Evolutionary conservation across 2,888 invertebrate species (phyloP), one percentile per base, ranked within the genome.

Genomic region (Archips crataeganus): DNA sequence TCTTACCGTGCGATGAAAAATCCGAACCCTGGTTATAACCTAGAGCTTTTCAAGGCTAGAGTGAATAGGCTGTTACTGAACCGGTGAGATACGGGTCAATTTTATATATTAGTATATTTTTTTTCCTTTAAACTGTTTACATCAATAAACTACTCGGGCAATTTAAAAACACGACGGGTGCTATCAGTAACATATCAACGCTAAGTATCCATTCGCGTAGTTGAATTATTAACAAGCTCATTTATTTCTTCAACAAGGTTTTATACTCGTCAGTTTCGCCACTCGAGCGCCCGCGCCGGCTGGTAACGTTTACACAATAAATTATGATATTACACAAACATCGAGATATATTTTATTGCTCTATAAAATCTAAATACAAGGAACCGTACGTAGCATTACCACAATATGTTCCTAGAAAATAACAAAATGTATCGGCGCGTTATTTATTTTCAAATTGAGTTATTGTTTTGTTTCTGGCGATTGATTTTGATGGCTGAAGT

Each of bases 281-380:
- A 80, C 81, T 82, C 79, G 75, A 67, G 75, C 79, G 80, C 79
- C 79, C 76, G 77, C 74, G 71, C 77, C 75, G 76, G 77, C 74
- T 75, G 77, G 76, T 78, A 77, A 77, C 77, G 77, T 92, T 94
- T 92, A 92, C 82, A 78, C 85, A 74, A 92, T 94, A 93, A 92
- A 93, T 92, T 90, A 90, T 87, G 84, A 87, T 87, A 88, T 88
- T 89, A 89, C 81, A 87, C 86, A 91, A 92, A 93, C 91, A 92
- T 87, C 87, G 86, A 86, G 80, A 89, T 91, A 88, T 87, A 89
- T 91, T 93, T 93, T 90, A 92, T 90, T 87, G 83, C 82, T 76
- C 83, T 82, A 88, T 92, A 90, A 92, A 90, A 90, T 88, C 80
- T 83, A 85, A 87, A 88, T 87, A 87, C 84, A 81, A 82, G 84